Conservation (phyloP, 2,888 invertebrate genomes). For the Sarcophaga subvicina region DNA sequence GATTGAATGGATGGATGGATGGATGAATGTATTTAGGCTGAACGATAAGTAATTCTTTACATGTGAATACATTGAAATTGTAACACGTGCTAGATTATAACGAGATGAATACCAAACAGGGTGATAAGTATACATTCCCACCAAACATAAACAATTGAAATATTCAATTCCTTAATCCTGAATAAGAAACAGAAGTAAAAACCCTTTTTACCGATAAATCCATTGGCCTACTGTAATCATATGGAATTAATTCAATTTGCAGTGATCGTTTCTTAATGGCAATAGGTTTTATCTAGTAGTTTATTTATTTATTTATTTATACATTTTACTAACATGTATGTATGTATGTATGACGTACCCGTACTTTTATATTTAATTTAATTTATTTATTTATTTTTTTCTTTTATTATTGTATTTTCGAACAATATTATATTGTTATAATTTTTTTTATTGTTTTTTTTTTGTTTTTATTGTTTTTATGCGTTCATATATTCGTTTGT, state of each 20-base stretch:
- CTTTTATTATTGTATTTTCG: not conserved
- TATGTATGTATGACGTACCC: no score
- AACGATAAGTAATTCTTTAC: conserved; percentile 53
- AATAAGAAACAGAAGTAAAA: not conserved
- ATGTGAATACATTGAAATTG: conserved; percentile 54
- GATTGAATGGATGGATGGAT: conserved; percentile 16
- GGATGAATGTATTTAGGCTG: conserved; percentile 26
- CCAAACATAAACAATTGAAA: conserved; percentile 3
- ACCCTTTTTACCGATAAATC: not conserved
- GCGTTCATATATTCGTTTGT: conserved; percentile 9
- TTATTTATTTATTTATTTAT: conserved; percentile 25
- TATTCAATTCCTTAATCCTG: no score
- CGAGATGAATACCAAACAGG: conserved; percentile 52
- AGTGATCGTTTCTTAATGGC: conserved; percentile 54
- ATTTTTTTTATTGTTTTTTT: conserved; percentile 23
- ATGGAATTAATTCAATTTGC: conserved; percentile 58
- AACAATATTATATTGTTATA: conserved; percentile 42
- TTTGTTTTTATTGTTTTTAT: no score
- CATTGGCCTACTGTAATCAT: not conserved
- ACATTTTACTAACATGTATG: not conserved
- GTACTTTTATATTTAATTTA: no score
- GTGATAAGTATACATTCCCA: conserved; percentile 11
- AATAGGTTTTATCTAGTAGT: conserved; percentile 45
- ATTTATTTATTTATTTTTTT: not conserved
- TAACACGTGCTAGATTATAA: conserved; percentile 70